phyloP scores from a whole-genome alignment of 2,888 invertebrate species.

The Elaeidobius kamerunicus region DNA sequence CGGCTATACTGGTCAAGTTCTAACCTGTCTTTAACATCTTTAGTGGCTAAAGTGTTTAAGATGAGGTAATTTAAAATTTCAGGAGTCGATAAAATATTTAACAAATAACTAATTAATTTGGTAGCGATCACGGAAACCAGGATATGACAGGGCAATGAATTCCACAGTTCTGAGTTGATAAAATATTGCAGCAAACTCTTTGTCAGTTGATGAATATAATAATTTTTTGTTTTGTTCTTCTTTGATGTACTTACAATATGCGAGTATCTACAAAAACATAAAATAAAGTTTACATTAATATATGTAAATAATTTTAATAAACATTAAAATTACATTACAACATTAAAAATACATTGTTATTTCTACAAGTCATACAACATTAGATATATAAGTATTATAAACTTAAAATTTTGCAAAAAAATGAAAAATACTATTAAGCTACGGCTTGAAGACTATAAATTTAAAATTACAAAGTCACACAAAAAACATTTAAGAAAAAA shows the following conservation, averaged over 20 bases:
- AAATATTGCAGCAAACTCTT: slow-evolving; percentile 58
- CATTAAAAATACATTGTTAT: too few species aligned
- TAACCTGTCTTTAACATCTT: slow-evolving; percentile 34
- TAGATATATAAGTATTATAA: too few species aligned
- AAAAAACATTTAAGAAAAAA: background rate
- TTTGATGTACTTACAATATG: slow-evolving; percentile 50
- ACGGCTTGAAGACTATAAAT: too few species aligned
- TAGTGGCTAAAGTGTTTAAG: slow-evolving; percentile 35
- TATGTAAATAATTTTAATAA: background rate
- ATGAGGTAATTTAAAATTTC: slow-evolving; percentile 51
- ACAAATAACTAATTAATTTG: slow-evolving; percentile 54
- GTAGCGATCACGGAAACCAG: slow-evolving; percentile 61
- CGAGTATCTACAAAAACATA: slow-evolving; percentile 41
- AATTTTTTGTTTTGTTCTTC: slow-evolving; percentile 52
- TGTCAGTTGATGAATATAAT: slow-evolving; percentile 59
- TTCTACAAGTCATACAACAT: too few species aligned
- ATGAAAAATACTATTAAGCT: too few species aligned
- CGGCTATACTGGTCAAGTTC: slow-evolving; percentile 39
- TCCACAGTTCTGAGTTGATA: slow-evolving; percentile 65
- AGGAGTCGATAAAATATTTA: slow-evolving; percentile 53
- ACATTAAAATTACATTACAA: too few species aligned
- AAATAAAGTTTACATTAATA: background rate
- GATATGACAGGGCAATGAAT: slow-evolving; percentile 63
- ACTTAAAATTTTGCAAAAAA: too few species aligned
- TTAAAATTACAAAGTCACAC: too few species aligned